A percentile compares a stretch with the other conserved stretches of the same genome.
Conservation (phyloP, 2,797 vertebrate species). For the Micropoecilia bifurca region DNA sequence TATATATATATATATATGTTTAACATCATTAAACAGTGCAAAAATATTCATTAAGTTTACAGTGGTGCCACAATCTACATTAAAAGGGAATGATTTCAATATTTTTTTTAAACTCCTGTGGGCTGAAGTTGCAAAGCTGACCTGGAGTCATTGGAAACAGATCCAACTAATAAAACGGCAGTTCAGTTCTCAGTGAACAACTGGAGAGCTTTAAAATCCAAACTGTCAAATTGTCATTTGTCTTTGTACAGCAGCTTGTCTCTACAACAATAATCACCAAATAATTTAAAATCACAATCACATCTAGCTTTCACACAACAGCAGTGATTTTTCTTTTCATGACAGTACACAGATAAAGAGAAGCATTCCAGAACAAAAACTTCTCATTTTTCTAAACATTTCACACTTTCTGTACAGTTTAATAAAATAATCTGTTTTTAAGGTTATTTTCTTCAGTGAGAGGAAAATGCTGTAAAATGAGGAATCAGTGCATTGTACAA, state of each 20-base stretch:
- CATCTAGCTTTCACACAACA: constrained; percentile 21
- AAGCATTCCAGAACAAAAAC: background rate
- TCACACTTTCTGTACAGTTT: background rate
- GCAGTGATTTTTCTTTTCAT: background rate
- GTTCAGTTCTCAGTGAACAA: constrained; percentile 46
- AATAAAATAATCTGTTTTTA: background rate
- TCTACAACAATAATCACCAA: constrained; percentile 9
- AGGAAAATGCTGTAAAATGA: background rate
- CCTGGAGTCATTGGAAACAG: background rate
- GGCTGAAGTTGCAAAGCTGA: background rate
- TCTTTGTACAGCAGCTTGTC: constrained; percentile 12
- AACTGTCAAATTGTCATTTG: background rate
- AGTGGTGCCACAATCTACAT: constrained; percentile 4
- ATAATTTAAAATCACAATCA: constrained; percentile 6
- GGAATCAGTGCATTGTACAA: background rate
- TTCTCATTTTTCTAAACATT: background rate
- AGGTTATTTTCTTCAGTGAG: background rate
- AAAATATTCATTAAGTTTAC: constrained; percentile 17
- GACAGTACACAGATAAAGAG: constrained; percentile 20
- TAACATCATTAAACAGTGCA: constrained; percentile 32
- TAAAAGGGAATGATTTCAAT: constrained; percentile 20
- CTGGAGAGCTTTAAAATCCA: constrained; percentile 23
- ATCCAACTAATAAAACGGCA: background rate
- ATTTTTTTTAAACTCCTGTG: background rate
- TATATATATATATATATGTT: background rate